Evolutionary conservation across 2,113 vertebrate species (phyloP), one percentile per base, ranked within the genome.

Genomic region (Herpetotheres cachinnans): DNA sequence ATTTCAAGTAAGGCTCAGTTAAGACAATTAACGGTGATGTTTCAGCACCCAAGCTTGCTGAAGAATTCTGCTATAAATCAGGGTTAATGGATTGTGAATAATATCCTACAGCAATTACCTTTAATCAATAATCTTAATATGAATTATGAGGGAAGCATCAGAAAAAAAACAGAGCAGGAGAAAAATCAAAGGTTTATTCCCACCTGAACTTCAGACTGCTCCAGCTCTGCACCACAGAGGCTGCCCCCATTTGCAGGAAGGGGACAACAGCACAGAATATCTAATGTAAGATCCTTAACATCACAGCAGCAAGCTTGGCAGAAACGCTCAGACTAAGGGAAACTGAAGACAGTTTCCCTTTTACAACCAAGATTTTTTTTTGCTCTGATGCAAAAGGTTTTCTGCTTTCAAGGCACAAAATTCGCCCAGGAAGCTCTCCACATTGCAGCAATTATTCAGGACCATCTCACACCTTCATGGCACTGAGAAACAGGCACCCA

Each of bases 61-160:
- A 81, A 74, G 67, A 67, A 79, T 77, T 78, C 18, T 21, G 50
- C 54, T 42, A 71, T 77, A 46, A 63, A 83, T 92, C 65, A 90
- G 62, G 55, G 42, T 79, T 94, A 94, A 96, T 82, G 58, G 86
- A 34, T 50, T 78, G 86, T 69, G 87, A 69, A 79, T 44, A 78
- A 26, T 20, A 73, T 72, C 72, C 82, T 70, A 70, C 29, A 71
- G 81, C 61, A 89, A 92, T 77, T 79, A 56, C 59, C 91, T 84
- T 58, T 80, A 74, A 79, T 73, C 83, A 50, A 36, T 61, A 56
- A 88, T 24, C 78, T 87, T 63, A 65, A 2, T 24, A 32, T 18
- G 66, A 95, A 71, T 76, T 76, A 79, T 3, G 27, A 77, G 49
- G 54, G 67, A 86, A 76, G 47, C 52, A 55, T 29, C 5, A 6